A percentile compares a stretch with the other conserved stretches of the same genome.
Evolutionary conservation across 2,888 invertebrate genomes (phyloP).

Genomic region (Calliscelio sp.): DNA sequence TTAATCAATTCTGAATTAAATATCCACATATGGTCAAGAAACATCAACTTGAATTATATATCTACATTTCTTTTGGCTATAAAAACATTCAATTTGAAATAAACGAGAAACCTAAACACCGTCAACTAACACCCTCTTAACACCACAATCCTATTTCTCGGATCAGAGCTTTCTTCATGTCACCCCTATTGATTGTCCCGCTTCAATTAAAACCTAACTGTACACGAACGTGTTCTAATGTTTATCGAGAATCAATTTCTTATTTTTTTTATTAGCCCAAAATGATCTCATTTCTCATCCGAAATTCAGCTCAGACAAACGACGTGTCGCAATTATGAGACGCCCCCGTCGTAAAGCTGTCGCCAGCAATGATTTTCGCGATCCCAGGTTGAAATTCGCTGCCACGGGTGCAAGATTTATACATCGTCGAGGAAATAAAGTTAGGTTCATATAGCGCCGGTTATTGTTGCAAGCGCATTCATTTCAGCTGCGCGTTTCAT

Average conservation of each 20-base stretch:
- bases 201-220: constrained; percentile 37
- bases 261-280: neutral
- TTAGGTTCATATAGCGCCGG: constrained; percentile 36
- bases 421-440: constrained; percentile 36
- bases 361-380: constrained; percentile 25
- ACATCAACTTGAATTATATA: too few relatives aligned
- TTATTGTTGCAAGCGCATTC: constrained; percentile 43
- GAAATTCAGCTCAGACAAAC: constrained; percentile 1
- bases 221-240: constrained; percentile 16
- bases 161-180: constrained; percentile 58
- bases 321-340: constrained; percentile 38
- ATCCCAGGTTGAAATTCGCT: too few relatives aligned
- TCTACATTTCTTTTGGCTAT: too few relatives aligned
- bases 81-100: too few relatives aligned
- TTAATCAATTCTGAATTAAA: too few relatives aligned
- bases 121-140: too few relatives aligned
- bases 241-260: constrained; percentile 12
- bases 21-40: too few relatives aligned
- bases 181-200: constrained; percentile 40
- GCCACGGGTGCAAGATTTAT: constrained; percentile 35
- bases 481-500: constrained; percentile 28
- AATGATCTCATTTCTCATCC: too few relatives aligned
- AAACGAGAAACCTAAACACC: too few relatives aligned
- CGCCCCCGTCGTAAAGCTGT: constrained; percentile 14
- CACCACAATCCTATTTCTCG: constrained; percentile 7